Percentiles rank a stretch among this genome's conserved stretches.
Conservation (phyloP, 2,113 vertebrate species). For the Anhinga anhinga region DNA sequence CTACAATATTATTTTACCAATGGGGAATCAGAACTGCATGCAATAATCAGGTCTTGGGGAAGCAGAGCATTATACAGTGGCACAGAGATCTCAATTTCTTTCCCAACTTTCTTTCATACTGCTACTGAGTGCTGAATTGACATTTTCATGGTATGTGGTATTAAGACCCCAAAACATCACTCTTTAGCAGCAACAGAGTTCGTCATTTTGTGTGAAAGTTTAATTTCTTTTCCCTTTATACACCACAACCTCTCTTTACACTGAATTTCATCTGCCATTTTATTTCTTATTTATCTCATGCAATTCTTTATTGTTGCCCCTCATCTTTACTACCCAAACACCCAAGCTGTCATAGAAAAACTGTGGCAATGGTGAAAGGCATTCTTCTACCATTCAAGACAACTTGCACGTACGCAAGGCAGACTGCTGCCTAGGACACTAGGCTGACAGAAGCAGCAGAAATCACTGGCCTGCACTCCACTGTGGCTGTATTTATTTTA, state of each 20-base stretch:
- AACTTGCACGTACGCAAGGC: background rate
- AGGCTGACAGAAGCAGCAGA: background rate
- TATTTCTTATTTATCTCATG: background rate
- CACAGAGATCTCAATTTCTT: background rate
- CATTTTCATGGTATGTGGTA: background rate
- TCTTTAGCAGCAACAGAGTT: background rate
- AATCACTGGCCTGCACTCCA: background rate
- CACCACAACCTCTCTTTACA: background rate
- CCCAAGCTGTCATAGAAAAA: background rate
- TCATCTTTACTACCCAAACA: background rate
- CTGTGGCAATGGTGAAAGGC: background rate
- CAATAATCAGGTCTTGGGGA: background rate
- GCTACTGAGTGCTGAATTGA: background rate
- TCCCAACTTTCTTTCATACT: background rate
- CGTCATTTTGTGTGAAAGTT: background rate
- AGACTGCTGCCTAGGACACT: background rate
- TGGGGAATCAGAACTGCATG: background rate
- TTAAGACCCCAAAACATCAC: background rate
- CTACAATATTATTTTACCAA: background rate
- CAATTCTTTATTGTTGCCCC: background rate
- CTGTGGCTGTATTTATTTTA: background rate
- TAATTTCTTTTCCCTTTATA: background rate
- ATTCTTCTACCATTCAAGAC: background rate
- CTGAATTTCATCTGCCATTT: background rate
- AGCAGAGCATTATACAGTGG: background rate